phyloP scores from a whole-genome alignment of 1,140 invertebrate genomes.

The Thaumatotibia leucotreta region DNA sequence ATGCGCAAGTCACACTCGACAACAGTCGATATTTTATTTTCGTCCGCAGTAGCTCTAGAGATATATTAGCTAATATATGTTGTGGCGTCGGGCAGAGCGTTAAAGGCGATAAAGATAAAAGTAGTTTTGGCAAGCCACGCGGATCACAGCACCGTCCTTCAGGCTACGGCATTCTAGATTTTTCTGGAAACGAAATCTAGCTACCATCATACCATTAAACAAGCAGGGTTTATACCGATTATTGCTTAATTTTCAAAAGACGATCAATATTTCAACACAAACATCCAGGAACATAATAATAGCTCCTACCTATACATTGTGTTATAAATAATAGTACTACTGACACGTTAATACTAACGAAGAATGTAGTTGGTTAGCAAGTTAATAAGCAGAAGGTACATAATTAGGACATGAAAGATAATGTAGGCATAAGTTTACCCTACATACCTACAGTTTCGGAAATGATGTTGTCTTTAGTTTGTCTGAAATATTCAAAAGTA shows the following conservation, averaged over 20 bases:
- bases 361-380: no score
- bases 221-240: neutral
- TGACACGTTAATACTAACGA: neutral
- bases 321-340: no score
- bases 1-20: neutral
- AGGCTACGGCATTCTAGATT: neutral
- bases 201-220: neutral
- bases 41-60: neutral
- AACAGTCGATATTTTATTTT: neutral
- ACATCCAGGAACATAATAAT: no score
- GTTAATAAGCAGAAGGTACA: no score
- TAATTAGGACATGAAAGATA: no score
- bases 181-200: neutral
- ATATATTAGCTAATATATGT: neutral
- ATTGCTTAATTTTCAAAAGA: neutral
- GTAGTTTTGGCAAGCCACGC: neutral
- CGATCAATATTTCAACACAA: no score
- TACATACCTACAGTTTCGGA: no score
- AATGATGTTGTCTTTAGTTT: no score
- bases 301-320: no score
- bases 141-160: neutral
- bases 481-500: no score
- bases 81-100: neutral
- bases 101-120: slow-evolving; percentile 1
- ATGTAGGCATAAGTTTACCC: no score